These are phyloP conservation scores for Ranitomeya imitator DNA, from an alignment of 2,113 vertebrate genomes.

Conservation along the genomic window DNA sequence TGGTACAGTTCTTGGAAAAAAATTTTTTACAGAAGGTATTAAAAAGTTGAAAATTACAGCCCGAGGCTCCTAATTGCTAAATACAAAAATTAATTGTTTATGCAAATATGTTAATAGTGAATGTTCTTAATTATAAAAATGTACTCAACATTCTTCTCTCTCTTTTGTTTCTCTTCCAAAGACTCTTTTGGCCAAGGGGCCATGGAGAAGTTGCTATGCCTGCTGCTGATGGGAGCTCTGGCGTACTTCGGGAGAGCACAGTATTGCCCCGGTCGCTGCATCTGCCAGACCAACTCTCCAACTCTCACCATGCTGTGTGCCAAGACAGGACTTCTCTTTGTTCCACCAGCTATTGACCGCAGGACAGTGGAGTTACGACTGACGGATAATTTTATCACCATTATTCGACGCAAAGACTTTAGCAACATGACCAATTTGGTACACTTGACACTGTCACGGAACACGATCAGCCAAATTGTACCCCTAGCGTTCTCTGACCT, in stretches of 20 bases:
- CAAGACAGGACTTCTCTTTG: slow-evolving; percentile 89
- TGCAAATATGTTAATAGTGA: not conserved
- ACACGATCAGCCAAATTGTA: slow-evolving; percentile 89
- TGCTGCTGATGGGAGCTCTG: slow-evolving; percentile 77
- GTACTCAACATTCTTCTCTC: not conserved
- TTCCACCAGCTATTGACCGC: slow-evolving; percentile 88
- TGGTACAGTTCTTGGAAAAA: not conserved
- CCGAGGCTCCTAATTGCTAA: not conserved
- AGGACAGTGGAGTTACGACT: slow-evolving; percentile 90
- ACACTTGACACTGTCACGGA: slow-evolving; percentile 91
- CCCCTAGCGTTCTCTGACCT: slow-evolving; percentile 86
- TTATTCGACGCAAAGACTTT: slow-evolving; percentile 87
- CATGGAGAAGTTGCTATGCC: slow-evolving; percentile 85
- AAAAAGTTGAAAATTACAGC: slow-evolving; percentile 7
- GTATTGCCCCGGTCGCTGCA: slow-evolving; percentile 88
- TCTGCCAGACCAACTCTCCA: slow-evolving; percentile 91
- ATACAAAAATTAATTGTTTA: not conserved
- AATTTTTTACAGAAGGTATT: not conserved
- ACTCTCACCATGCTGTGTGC: slow-evolving; percentile 92
- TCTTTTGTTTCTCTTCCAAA: not conserved
- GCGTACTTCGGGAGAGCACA: slow-evolving; percentile 76
- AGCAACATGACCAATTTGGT: slow-evolving; percentile 95
- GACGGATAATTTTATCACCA: slow-evolving; percentile 93
- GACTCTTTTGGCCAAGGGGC: slow-evolving; percentile 59
- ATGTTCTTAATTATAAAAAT: not conserved